These are phyloP conservation scores for Erebia palarica DNA, from an alignment of 2,888 invertebrate species.

Conservation along the genomic window DNA sequence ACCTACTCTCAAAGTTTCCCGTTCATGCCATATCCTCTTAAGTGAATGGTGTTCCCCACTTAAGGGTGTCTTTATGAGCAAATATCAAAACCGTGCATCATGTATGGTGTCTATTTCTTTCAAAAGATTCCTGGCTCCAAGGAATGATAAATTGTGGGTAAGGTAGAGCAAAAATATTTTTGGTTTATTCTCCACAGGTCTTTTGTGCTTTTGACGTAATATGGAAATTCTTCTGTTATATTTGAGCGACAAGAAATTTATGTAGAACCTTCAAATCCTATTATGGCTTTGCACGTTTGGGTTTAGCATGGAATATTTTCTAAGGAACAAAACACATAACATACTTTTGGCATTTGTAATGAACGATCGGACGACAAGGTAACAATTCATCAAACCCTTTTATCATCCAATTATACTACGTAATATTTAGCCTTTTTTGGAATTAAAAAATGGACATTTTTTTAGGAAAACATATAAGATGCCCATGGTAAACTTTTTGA, in stretches of 20 bases:
- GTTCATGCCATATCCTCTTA: too few species aligned
- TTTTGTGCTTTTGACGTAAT: conserved; percentile 6
- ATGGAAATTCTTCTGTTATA: conserved; percentile 5
- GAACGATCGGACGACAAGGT: too few species aligned
- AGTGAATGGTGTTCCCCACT: background rate
- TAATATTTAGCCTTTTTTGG: too few species aligned
- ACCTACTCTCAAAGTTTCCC: too few species aligned
- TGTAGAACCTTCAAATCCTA: background rate
- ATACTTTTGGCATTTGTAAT: too few species aligned
- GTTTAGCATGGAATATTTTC: background rate
- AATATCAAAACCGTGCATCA: background rate
- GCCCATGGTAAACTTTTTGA: too few species aligned
- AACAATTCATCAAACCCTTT: too few species aligned
- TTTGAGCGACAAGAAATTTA: background rate
- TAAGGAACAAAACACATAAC: too few species aligned
- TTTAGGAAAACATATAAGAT: too few species aligned
- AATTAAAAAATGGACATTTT: too few species aligned
- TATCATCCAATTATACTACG: too few species aligned
- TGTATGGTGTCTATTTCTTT: conserved; percentile 6
- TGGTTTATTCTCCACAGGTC: conserved; percentile 3
- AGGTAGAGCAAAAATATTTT: background rate
- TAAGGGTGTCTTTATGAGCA: background rate
- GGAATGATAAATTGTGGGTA: conserved; percentile 7
- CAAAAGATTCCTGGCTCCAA: background rate
- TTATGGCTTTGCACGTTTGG: background rate